Conservation (phyloP, 2,888 invertebrate genomes). For the Dryadula phaetusa region DNA sequence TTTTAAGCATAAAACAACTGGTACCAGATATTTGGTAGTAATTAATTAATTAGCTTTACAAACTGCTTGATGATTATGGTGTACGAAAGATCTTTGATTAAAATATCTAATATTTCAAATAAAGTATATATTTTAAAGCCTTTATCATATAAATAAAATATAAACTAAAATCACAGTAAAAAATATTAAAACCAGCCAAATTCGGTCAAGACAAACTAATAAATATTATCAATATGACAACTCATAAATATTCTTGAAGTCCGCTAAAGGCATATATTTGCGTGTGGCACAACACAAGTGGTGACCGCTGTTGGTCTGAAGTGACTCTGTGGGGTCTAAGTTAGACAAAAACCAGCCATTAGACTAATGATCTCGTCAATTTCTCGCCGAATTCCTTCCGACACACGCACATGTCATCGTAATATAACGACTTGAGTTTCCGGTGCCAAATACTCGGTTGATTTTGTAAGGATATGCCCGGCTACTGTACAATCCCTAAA, state of each 20-base stretch:
- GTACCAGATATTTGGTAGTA: too few relatives aligned
- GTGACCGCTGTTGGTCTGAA: conserved; percentile 27
- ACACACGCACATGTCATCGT: conserved; percentile 67
- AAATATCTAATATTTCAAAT: too few relatives aligned
- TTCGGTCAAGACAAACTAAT: background rate
- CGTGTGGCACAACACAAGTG: conserved; percentile 34
- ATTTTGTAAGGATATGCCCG: conserved; percentile 45
- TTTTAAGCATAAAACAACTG: too few relatives aligned
- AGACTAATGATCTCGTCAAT: conserved; percentile 80
- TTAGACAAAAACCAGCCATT: conserved; percentile 58
- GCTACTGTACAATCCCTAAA: too few relatives aligned
- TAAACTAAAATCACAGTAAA: too few relatives aligned
- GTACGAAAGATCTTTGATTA: too few relatives aligned
- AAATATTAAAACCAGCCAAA: too few relatives aligned
- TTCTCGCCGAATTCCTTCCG: conserved; percentile 65
- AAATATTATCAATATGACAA: background rate
- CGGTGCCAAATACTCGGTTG: conserved; percentile 58
- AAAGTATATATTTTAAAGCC: too few relatives aligned
- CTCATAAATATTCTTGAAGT: conserved; percentile 13
- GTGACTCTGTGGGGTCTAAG: conserved; percentile 67
- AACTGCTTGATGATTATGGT: too few relatives aligned
- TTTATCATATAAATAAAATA: too few relatives aligned
- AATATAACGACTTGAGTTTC: conserved; percentile 71
- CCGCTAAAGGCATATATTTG: conserved; percentile 26
- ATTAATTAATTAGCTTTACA: too few relatives aligned